These are phyloP conservation scores for Eciton burchellii DNA, from an alignment of 1,140 invertebrate genomes.

Conservation along the genomic window DNA sequence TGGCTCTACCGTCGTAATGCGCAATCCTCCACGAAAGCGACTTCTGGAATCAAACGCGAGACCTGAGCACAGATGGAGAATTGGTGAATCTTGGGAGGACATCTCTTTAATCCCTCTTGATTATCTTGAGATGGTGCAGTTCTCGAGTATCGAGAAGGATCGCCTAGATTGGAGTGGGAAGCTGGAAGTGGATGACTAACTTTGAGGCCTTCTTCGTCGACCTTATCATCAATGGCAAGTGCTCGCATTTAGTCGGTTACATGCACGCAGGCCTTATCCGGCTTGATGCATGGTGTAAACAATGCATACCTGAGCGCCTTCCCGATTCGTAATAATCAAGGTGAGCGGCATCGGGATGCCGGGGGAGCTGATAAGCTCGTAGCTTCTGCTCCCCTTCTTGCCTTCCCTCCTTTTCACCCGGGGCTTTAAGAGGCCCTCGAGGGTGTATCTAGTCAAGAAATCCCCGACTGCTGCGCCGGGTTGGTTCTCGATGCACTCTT, in stretches of 20 bases:
- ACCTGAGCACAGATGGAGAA: not conserved
- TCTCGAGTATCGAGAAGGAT: no score
- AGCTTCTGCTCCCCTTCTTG: constrained; percentile 9
- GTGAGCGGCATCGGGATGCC: constrained; percentile 65
- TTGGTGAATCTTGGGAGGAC: not conserved
- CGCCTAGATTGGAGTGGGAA: constrained; percentile 17
- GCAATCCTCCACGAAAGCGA: not conserved
- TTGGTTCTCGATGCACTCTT: constrained; percentile 30
- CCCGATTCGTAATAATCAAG: constrained; percentile 66
- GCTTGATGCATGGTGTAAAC: constrained; percentile 54
- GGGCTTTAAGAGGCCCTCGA: constrained; percentile 10
- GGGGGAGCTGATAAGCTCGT: constrained; percentile 34
- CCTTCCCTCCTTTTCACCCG: constrained; percentile 10
- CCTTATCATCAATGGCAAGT: not conserved
- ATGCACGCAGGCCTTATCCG: constrained; percentile 8
- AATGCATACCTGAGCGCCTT: constrained; percentile 56
- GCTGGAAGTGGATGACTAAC: not conserved
- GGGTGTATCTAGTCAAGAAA: constrained; percentile 18
- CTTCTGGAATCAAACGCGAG: not conserved
- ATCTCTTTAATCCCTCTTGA: no score
- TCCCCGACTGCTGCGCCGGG: constrained; percentile 6
- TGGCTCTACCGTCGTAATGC: not conserved
- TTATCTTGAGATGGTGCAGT: no score
- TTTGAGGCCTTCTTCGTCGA: not conserved
- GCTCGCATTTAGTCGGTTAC: constrained; percentile 15